Base-by-base conservation (phyloP, 2,888 invertebrate genomes). In the Agrochola circellaris region DNA sequence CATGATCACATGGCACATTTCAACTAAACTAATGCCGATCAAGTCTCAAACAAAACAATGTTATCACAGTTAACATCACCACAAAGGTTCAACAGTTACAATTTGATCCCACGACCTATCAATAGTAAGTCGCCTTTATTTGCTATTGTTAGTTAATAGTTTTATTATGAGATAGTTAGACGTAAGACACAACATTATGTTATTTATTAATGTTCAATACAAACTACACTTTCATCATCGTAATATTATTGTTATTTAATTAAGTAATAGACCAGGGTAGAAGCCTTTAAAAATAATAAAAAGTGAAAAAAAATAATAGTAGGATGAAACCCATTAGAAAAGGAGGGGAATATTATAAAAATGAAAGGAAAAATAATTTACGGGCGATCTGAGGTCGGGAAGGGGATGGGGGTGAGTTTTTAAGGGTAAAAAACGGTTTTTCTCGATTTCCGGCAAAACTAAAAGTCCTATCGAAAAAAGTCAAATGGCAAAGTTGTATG, bases 101-200 rank as follows among this genome's bases (percentile, higher is more conserved):
- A 54, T 42, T 34, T 6, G 51, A 54, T 45, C 20, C 11, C 45
- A 60, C 51, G 51, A 26, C 48, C 26, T 4, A 26, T 11, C 26
- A 54, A 54, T 23, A 34, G 20, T 15, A 34, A 56, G 26, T 6
- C 11, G 26, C 75, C 15, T 23, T 23, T 8, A 23, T 51, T 23
- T 54, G 23, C 48, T 34, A 65, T 51, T 23, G n/a, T 60, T 20
- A 15, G 3, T 65, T 26, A 48, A 23, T 38, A 42, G 20, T 58
- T 51, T 65, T 58, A 60, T 65, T 65, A 51, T 30, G 77, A 76
- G 64, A 78, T 60, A 65, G 56, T 81, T 26, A 13, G n/a, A 26
- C 8, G 7, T 34, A 34, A 34, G 34, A 42, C 38, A n/a, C 58
- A 42, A 11, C 38, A 62, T 15, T 34, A 17, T 45, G 34, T 30